These are phyloP conservation scores for Apotomis betuletana DNA, from an alignment of 2,888 invertebrate genomes.

Conservation along the genomic window DNA sequence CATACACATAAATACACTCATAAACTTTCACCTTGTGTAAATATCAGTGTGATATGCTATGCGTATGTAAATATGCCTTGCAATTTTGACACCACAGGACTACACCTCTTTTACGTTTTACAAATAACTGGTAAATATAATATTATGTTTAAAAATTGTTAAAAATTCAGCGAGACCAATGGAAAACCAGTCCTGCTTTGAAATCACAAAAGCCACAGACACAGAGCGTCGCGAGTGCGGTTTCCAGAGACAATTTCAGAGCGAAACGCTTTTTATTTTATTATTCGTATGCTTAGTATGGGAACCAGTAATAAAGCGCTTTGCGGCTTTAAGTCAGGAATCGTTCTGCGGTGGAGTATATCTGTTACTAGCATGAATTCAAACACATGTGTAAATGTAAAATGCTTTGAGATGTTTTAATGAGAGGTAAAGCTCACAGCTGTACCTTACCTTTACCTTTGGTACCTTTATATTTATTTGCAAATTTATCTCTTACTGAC, in stretches of 20 bases:
- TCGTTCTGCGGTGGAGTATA: slow-evolving; percentile 16
- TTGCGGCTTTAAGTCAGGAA: slow-evolving; percentile 13
- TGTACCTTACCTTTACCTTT: too few relatives aligned
- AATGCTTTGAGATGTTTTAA: background rate
- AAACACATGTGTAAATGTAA: background rate
- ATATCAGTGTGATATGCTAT: too few relatives aligned
- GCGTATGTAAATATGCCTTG: too few relatives aligned
- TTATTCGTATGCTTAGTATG: slow-evolving; percentile 46
- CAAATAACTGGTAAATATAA: too few relatives aligned
- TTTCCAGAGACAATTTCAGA: slow-evolving; percentile 50
- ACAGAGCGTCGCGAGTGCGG: slow-evolving; percentile 46
- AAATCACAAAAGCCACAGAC: slow-evolving; percentile 50
- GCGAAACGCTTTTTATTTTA: slow-evolving; percentile 44
- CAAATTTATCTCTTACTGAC: too few relatives aligned
- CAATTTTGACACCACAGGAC: too few relatives aligned
- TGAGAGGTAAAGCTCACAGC: too few relatives aligned
- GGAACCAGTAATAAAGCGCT: slow-evolving; percentile 27
- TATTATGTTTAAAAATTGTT: background rate
- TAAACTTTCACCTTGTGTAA: too few relatives aligned
- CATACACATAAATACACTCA: too few relatives aligned
- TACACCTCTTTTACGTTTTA: too few relatives aligned
- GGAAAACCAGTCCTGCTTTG: slow-evolving; percentile 44
- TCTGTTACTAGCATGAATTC: slow-evolving; percentile 4
- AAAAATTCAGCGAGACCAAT: slow-evolving; percentile 33
- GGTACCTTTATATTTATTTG: too few relatives aligned